A percentile compares a stretch with the other conserved stretches of the same genome.
Evolutionary conservation across 1,140 invertebrate genomes (phyloP).

Genomic region (Drosophila rufa): DNA sequence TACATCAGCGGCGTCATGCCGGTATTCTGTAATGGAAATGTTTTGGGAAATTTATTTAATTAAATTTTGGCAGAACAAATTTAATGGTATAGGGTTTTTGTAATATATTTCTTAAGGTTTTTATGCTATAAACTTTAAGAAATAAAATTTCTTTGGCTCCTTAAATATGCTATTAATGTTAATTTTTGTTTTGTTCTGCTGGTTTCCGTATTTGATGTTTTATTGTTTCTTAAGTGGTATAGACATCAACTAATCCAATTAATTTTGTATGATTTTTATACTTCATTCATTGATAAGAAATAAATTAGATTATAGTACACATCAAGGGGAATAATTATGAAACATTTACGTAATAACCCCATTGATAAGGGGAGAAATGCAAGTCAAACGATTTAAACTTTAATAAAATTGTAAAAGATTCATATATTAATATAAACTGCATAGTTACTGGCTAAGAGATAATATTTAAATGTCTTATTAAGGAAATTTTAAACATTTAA

Average conservation of each 20-base stretch:
- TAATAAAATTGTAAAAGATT: background rate
- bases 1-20: slow-evolving; percentile 98
- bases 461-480: too few species aligned
- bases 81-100: too few species aligned
- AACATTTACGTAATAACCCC: background rate
- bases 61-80: background rate
- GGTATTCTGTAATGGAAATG: slow-evolving; percentile 88
- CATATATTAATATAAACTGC: too few species aligned
- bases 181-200: background rate
- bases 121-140: background rate
- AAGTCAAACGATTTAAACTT: background rate
- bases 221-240: background rate
- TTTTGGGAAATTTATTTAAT: background rate
- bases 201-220: background rate
- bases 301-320: background rate
- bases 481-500: too few species aligned
- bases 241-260: background rate
- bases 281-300: background rate
- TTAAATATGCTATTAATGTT: background rate
- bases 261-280: background rate
- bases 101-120: background rate
- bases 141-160: too few species aligned
- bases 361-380: background rate
- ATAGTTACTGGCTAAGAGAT: too few species aligned
- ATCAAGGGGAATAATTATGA: background rate